Base-by-base conservation (phyloP, 1,140 invertebrate genomes). In the Drosophila teissieri region DNA sequence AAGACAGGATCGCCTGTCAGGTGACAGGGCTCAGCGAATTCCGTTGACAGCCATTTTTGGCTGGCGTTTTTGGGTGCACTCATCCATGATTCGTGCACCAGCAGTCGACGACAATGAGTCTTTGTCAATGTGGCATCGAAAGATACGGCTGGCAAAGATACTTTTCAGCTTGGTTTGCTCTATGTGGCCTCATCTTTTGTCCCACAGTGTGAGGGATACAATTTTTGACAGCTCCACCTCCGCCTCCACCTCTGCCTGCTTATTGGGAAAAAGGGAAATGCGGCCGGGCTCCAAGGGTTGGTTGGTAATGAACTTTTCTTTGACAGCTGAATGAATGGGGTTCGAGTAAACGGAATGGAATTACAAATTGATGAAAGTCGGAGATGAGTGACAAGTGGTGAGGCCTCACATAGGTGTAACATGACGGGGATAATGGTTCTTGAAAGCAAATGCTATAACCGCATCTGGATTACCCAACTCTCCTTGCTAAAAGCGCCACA, bases 271-370 rank as follows among this genome's bases (percentile, higher is more conserved):
- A 42, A 12, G 3, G 37, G 3, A 39, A 39, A 39, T 39, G 37
- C 19, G 52, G 42, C 10, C 14, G 40, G 45, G n/a, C 45, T 19
- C 58, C 67, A 81, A 61, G 78, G 19, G 19, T 4, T 24, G 74
- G 57, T 82, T 78, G 68, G 73, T 82, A 82, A 82, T 82, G 79
- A 82, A 80, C 61, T 73, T 62, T 58, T 60, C 73, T 56, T 44
- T 82, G 79, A 81, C 73, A 81, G 40, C 40, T 44, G 42, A 57
- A 44, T 80, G 78, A 80, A 72, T 76, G 62, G 37, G 51, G 24
- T 22, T 14, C 44, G 39, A 34, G 24, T 57, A 22, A 81, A 72
- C 56, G 62, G 37, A 67, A 82, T 60, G 60, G 54, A 46, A 57
- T 75, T 76, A 80, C 55, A 72, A 80, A 81, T 81, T 65, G 67